phyloP scores from a whole-genome alignment of 1,140 invertebrate species.

The Idris sp. region DNA sequence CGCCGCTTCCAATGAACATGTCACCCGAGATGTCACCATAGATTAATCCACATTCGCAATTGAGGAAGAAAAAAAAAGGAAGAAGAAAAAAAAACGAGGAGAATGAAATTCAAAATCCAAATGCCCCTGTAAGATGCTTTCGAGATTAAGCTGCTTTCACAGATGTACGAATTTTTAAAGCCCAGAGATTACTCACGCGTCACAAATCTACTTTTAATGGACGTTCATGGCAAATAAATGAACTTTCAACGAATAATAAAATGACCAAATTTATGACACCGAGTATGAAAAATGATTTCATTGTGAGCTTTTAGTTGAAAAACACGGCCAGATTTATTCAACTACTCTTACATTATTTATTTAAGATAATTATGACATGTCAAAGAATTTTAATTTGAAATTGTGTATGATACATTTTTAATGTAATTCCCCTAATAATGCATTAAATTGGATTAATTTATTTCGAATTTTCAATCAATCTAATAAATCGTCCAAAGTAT shows the following conservation, averaged over 20 bases:
- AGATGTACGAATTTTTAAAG: conserved; percentile 22
- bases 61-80: conserved; percentile 28
- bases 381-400: too few relatives aligned
- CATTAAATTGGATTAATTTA: conserved; percentile 8
- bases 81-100: not conserved
- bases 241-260: conserved; percentile 9
- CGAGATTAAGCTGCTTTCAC: not conserved
- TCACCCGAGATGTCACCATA: conserved; percentile 50
- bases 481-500: conserved; percentile 37
- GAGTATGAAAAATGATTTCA: conserved; percentile 1
- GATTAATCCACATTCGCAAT: conserved; percentile 31
- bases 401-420: not conserved
- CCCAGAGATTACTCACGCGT: conserved; percentile 21
- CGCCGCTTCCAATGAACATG: conserved; percentile 37
- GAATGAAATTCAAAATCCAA: conserved; percentile 4
- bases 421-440: not conserved
- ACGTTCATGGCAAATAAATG: conserved; percentile 14
- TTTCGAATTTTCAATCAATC: conserved; percentile 18
- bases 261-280: not conserved
- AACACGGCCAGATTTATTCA: not conserved
- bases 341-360: too few relatives aligned
- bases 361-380: too few relatives aligned
- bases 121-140: conserved; percentile 11
- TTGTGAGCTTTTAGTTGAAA: not conserved
- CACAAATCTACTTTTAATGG: conserved; percentile 16